These are phyloP conservation scores for Calephelis perditalis DNA, from an alignment of 2,888 invertebrate species.

Conservation along the genomic window DNA sequence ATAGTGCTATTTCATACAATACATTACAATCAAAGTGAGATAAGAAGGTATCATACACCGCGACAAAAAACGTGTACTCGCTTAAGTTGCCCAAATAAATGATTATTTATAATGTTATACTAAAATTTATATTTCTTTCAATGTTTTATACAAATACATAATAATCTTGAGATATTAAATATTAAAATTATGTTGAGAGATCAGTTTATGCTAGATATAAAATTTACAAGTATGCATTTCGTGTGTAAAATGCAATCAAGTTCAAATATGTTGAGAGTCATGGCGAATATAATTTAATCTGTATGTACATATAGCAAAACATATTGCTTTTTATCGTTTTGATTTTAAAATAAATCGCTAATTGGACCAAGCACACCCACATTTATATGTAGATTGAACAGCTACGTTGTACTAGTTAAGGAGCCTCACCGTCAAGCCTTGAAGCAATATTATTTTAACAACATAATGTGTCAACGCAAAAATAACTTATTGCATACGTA, in stretches of 20 bases:
- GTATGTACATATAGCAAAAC: constrained; percentile 1
- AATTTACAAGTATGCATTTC: constrained; percentile 70
- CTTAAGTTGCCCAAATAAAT: constrained; percentile 60
- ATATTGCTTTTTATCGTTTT: neutral
- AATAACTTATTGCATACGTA: no score
- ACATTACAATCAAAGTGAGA: constrained; percentile 62
- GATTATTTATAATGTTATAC: constrained; percentile 60
- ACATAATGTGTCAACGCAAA: no score
- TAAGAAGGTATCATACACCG: constrained; percentile 53
- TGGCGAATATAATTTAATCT: constrained; percentile 3
- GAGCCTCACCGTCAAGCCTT: neutral
- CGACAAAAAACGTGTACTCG: constrained; percentile 50
- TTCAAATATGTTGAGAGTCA: constrained; percentile 7
- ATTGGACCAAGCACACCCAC: constrained; percentile 9
- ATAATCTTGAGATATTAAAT: constrained; percentile 68
- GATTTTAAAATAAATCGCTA: constrained; percentile 5
- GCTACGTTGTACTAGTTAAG: constrained; percentile 1
- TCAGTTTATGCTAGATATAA: constrained; percentile 76
- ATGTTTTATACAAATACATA: constrained; percentile 71
- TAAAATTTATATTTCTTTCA: constrained; percentile 66
- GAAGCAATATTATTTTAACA: no score
- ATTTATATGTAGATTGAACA: constrained; percentile 1
- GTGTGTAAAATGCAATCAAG: constrained; percentile 47
- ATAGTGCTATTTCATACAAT: constrained; percentile 61
- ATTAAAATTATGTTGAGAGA: constrained; percentile 75